Percentiles rank a stretch among this genome's conserved stretches.
phyloP scores from a whole-genome alignment of 2,113 vertebrate species.

The Thryonomys swinderianus region DNA sequence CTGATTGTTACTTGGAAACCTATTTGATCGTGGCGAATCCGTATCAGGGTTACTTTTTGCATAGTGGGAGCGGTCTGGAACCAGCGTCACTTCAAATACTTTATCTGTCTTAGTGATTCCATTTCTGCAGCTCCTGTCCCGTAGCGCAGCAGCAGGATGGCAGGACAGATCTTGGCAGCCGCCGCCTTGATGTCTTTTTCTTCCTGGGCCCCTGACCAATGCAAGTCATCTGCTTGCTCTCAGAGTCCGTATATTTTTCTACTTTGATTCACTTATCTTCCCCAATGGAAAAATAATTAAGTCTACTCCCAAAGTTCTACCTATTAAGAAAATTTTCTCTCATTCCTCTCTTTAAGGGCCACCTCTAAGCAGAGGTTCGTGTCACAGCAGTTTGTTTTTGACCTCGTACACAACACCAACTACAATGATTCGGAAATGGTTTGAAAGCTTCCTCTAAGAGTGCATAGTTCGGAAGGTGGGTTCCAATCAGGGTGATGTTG shows the following conservation, averaged over 20 bases:
- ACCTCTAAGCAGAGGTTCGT: neutral
- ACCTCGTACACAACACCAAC: neutral
- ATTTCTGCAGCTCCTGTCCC: too few species aligned
- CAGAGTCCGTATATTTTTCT: neutral
- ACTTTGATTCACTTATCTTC: neutral
- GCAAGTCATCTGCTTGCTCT: neutral
- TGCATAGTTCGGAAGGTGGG: too few species aligned
- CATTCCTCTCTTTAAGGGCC: neutral
- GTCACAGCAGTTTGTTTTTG: neutral
- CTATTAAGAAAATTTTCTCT: neutral
- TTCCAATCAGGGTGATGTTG: neutral
- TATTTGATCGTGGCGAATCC: too few species aligned
- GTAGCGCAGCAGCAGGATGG: too few species aligned
- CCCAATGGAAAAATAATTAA: neutral
- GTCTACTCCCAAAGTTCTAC: neutral
- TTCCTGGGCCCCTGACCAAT: neutral
- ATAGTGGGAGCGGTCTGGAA: too few species aligned
- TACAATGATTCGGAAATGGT: too few species aligned
- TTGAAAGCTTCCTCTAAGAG: neutral
- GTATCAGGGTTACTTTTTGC: too few species aligned
- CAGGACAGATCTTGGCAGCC: too few species aligned
- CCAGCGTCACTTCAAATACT: too few species aligned
- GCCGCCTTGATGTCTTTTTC: neutral
- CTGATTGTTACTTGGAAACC: too few species aligned
- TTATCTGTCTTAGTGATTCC: too few species aligned